Conservation (phyloP, 2,113 vertebrate genomes). For the Aix galericulata region DNA sequence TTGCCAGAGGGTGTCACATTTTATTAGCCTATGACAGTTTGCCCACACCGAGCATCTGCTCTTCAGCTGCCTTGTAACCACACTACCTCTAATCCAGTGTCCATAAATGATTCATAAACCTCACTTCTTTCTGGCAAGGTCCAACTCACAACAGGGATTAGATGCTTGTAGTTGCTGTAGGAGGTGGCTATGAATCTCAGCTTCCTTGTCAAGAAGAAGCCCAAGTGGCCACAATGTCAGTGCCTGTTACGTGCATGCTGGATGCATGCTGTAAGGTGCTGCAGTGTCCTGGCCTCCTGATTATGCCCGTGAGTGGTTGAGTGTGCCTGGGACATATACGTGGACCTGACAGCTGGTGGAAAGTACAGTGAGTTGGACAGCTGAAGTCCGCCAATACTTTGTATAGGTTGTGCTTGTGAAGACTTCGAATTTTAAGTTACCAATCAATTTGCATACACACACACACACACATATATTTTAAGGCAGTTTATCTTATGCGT, state of each 20-base stretch:
- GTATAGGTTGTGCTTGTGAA: background rate
- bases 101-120: background rate
- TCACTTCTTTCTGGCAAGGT: background rate
- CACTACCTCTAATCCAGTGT: background rate
- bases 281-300: background rate
- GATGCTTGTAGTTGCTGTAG: background rate
- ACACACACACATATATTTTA: too few relatives aligned
- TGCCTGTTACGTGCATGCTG: background rate
- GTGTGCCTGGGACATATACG: background rate
- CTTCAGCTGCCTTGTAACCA: background rate
- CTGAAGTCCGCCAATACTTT: background rate
- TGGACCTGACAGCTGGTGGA: background rate
- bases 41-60: background rate
- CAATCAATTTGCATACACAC: background rate
- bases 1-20: background rate
- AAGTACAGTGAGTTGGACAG: fast-evolving
- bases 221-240: fast-evolving
- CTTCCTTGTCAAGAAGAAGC: background rate
- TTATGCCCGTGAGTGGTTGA: fast-evolving
- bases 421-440: background rate
- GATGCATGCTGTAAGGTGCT: background rate
- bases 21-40: background rate
- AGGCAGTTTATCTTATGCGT: background rate
- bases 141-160: background rate
- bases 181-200: background rate